phyloP scores from a whole-genome alignment of 1,140 invertebrate genomes.

The Brachionus plicatilis region DNA sequence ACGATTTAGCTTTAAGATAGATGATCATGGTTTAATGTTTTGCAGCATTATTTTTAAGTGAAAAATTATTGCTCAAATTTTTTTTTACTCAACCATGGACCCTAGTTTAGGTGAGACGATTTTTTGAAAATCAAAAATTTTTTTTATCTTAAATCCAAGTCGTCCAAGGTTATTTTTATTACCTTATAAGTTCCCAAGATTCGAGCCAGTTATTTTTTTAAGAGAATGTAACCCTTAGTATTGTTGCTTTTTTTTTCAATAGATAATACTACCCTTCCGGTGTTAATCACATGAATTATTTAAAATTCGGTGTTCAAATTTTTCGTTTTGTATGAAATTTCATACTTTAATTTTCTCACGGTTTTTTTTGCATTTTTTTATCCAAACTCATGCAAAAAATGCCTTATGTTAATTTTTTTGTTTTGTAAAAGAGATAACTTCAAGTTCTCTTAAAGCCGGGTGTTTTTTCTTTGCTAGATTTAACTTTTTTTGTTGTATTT shows the following conservation, averaged over 20 bases:
- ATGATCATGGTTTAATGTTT: not conserved
- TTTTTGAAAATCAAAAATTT: not conserved
- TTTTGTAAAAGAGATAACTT: not conserved
- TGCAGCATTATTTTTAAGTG: not conserved
- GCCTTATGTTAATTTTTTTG: not conserved
- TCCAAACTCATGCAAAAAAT: not conserved
- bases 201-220: not conserved
- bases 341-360: not conserved
- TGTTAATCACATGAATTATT: not conserved
- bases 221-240: not conserved
- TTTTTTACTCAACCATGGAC: not conserved
- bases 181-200: not conserved
- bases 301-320: not conserved
- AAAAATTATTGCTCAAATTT: not conserved
- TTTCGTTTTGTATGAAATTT: not conserved
- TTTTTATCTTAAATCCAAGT: not conserved
- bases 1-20: not conserved
- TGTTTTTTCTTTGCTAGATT: not conserved
- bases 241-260: not conserved
- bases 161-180: not conserved
- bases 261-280: not conserved
- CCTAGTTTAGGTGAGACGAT: not conserved
- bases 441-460: not conserved
- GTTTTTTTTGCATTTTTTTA: not conserved
- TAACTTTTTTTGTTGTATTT: not conserved